A percentile compares a stretch with the other conserved stretches of the same genome.
Evolutionary conservation across 2,113 vertebrate species (phyloP).

Genomic region (Sylvicapra grimmia): DNA sequence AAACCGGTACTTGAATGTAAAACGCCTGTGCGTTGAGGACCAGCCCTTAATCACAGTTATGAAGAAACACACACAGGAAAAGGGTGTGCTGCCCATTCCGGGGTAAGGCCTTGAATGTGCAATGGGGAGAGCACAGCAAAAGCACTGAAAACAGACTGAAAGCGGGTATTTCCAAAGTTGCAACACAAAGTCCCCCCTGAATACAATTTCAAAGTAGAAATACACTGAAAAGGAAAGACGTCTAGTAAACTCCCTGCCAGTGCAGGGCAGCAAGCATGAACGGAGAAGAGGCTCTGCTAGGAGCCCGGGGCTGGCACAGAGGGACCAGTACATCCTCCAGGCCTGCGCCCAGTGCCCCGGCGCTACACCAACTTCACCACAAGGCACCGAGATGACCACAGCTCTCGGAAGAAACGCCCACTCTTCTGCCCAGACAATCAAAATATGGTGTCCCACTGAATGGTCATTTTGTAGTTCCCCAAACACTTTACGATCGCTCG

Average conservation of each 20-base stretch:
- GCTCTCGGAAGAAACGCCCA: not conserved
- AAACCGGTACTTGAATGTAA: not conserved
- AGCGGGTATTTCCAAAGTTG: not conserved
- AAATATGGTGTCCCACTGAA: not conserved
- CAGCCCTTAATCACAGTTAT: not conserved
- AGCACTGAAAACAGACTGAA: not conserved
- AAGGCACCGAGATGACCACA: not conserved
- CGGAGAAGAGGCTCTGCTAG: not conserved
- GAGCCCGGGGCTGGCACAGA: not conserved
- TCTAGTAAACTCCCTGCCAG: not conserved
- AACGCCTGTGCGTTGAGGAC: not conserved
- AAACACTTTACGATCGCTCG: not conserved
- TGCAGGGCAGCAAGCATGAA: not conserved
- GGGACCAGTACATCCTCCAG: no score
- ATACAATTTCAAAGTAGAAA: not conserved
- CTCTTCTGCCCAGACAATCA: not conserved
- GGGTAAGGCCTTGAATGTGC: no score
- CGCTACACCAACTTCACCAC: not conserved
- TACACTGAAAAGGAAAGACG: not conserved
- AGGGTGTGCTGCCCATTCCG: not conserved
- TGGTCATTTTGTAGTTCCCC: not conserved
- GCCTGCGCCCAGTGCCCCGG: not conserved
- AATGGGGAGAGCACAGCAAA: not conserved
- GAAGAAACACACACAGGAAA: not conserved
- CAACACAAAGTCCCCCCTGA: not conserved